Evolutionary conservation across 2,113 vertebrate species (phyloP), one percentile per base, ranked within the genome.

Genomic region (Apistogramma diplotaenia): DNA sequence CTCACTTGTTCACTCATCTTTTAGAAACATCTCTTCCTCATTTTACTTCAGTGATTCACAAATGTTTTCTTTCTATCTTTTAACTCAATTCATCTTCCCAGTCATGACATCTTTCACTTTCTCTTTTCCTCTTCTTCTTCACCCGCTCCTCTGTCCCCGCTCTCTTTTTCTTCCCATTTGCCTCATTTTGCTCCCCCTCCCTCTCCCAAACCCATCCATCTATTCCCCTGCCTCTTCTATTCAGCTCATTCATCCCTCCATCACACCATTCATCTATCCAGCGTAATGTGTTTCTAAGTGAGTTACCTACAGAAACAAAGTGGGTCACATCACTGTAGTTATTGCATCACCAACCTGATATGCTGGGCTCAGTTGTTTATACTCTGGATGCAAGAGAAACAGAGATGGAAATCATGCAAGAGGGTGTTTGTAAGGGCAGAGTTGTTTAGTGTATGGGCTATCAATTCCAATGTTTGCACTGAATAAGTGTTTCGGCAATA

Each of bases 281-380:
- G 71, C 43, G 35, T 90, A 91, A 91, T 91, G 85, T 82, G 86
- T 85, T 78, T 84, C 56, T 91, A 91, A 90, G 85, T 84, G 87
- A 91, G 89, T 91, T 91, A 91, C 72, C 74, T 35, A 5, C 49
- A 54, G 80, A 86, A 91, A 88, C 83, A 91, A 86, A 92, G 87
- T 89, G 90, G 90, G 85, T 91, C 87, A 57, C 79, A 86, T 86
- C 85, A 25, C 79, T 18, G 58, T 76, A 54, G 82, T 37, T 79
- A 86, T 90, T 83, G 76, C 84, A 92, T 90, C 86, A 91, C 61
- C 77, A 49, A 4, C 67, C 59, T 83, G 82, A 78, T 83, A 83
- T 79, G 43, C 78, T 62, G 71, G 71, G 56, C 65, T 51, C 8
- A 4, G 43, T 65, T 90, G 85, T 91, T 90, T 91, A 81, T 81